Evolutionary conservation across 2,797 vertebrate species (phyloP), one percentile per base, ranked within the genome.

Genomic region (Microctenopoma stevenorrisi): DNA sequence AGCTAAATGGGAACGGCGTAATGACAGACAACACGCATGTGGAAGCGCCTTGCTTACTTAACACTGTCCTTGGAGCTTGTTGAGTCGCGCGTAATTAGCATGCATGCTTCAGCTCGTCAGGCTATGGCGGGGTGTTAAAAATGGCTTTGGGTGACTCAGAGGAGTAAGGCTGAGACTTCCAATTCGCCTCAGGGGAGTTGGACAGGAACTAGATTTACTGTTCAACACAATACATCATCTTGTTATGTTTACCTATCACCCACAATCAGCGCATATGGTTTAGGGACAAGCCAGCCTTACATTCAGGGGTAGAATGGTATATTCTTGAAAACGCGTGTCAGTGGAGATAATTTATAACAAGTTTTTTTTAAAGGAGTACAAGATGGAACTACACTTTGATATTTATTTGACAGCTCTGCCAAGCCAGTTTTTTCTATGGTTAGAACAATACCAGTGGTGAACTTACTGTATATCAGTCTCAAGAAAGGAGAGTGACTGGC

Each of bases 101-200:
- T 86, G 88, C 91, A 80, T 83, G 85, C 80, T 78, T 90, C 85
- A 82, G 81, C 86, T 87, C 86, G 88, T 89, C 77, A 79, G 79
- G 74, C 84, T 79, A 68, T 79, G 82, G 88, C 89, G 63, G 89
- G 86, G 87, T 92, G 88, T 90, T 90, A 84, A 86, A 92, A 92
- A 86, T 76, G 87, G 84, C 88, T 80, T 80, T 81, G 77, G 76
- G 84, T 85, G 84, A 90, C 76, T 90, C 85, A 86, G 73, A 74
- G 84, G 64, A 44, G 80, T 60, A 72, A 63, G 75, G 67, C 70
- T 69, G 58, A 80, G 81, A 82, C 74, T 84, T 85, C 70, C 60
- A 52, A 56, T 85, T 77, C 59, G 14, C 72, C 87, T 63, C 56
- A 42, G 66, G 73, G 74, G 72, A 85, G 58, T 74, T 60, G 57